Evolutionary conservation across 2,797 vertebrate species (phyloP), one percentile per base, ranked within the genome.

Genomic region (Microchirus variegatus): DNA sequence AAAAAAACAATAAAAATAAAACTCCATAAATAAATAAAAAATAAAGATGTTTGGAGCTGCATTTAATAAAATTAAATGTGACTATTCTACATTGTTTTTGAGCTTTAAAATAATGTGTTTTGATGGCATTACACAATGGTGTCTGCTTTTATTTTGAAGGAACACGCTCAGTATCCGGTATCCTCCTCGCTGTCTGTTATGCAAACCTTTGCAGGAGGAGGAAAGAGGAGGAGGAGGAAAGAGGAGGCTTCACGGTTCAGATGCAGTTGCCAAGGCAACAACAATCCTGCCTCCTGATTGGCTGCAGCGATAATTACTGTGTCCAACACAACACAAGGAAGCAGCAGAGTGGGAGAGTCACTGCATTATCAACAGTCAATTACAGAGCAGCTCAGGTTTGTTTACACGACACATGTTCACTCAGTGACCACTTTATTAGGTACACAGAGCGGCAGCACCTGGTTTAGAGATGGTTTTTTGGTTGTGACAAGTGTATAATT

Each of bases 181-280:
- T 62, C 11, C 5, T 53, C 48, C 2, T 26, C 1, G 3, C 2
- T 26, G 14, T 0, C 4, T 2, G 4, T 65, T 73, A 76, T 1
- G 48, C 48, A 82, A 83, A 50, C 48, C 2, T 14, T 47, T 40
- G 16, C 31, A 38, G 59, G 46, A 82, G 83, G 72, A 2, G 18
- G 22, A n/a, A n/a, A n/a, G n/a, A n/a, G n/a, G n/a, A n/a, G n/a
- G n/a, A n/a, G n/a, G n/a, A n/a, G n/a, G n/a, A n/a, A n/a, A n/a
- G n/a, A 19, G 19, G 48, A n/a, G 48, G 10, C 55, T 82, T 78
- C 73, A 82, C 63, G 18, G 82, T 60, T 78, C 68, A 84, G 83
- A 77, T 58, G 71, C 76, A 61, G 87, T 90, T 91, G 85, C 84
- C 73, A 78, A 14, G 87, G 65, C 41, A 83, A 83, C 31, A 62